Evolutionary conservation across 2,113 vertebrate genomes (phyloP), one percentile per base, ranked within the genome.

Genomic region (Scopus umbretta): DNA sequence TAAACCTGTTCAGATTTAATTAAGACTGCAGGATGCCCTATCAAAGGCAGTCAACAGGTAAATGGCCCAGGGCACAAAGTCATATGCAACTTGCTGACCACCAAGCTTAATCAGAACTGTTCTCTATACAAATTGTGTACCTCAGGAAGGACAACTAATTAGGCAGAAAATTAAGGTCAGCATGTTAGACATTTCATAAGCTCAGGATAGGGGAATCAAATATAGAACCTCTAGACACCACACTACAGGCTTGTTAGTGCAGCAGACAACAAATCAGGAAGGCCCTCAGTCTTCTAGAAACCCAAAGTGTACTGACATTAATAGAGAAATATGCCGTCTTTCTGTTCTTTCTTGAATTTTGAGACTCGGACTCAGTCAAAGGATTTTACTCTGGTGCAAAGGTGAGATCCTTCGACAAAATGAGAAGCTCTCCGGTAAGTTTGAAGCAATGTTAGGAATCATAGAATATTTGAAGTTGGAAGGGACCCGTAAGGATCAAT

Each of bases 91-190:
- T 92, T 66, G 58, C n/a, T 68, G 62, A 91, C 52, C 43, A 87
- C 20, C 40, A 70, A 67, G n/a, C 72, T 91, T 88, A 52, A 94
- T 45, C 66, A 80, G 63, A 90, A 79, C 56, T 84, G 72, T 32
- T 90, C 58, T 56, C 63, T 63, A 9, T 26, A 63, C 40, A 78
- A 70, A 79, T 4, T 21, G 55, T 30, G 59, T 67, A 86, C 32
- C 14, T 47, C 63, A 59, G 53, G 67, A 95, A 88, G 61, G 65
- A 91, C 26, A 86, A 63, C 62, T 91, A 38, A 76, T 92, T 61
- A 89, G 76, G 55, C 45, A 94, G 83, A 95, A 96, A 84, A 94
- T 66, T 62, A 94, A 86, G 36, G 75, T 84, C 63, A 86, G 66
- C 58, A 80, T 86, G 43, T 68, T 65, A 86, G 47, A 56, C 25